These are phyloP conservation scores for Perca schrenkii DNA, from an alignment of 2,113 vertebrate genomes.

Conservation along the genomic window DNA sequence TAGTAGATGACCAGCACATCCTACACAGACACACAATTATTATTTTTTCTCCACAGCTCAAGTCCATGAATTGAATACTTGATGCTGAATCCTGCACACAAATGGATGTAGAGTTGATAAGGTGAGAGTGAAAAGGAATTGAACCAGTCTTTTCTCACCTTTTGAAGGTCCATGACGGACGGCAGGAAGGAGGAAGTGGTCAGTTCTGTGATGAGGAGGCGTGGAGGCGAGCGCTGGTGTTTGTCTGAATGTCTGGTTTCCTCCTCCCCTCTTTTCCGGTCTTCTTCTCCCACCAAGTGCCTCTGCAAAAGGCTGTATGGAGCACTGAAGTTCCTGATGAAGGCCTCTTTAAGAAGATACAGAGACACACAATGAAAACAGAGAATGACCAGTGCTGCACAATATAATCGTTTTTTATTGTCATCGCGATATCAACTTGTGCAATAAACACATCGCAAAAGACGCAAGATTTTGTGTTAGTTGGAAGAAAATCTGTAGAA, in stretches of 20 bases:
- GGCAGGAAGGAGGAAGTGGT: conserved; percentile 89
- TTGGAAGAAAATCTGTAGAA: no score
- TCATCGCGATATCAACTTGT: no score
- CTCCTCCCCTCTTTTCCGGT: neutral
- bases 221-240: conserved; percentile 39
- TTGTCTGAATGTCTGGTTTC: neutral
- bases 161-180: conserved; percentile 85
- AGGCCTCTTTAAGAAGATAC: conserved; percentile 84
- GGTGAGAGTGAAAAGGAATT: neutral
- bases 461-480: no score
- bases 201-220: conserved; percentile 89
- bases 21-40: conserved; percentile 71
- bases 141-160: conserved; percentile 79
- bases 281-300: conserved; percentile 88
- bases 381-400: neutral
- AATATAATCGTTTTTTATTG: no score
- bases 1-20: conserved; percentile 96
- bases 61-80: neutral
- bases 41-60: neutral
- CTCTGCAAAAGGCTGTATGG: conserved; percentile 92
- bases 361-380: neutral
- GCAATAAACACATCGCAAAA: no score
- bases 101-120: neutral
- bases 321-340: conserved; percentile 95
- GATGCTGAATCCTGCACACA: neutral